Percentiles rank a stretch among this genome's conserved stretches.
These are phyloP conservation scores for Prosapia bicincta DNA, from an alignment of 2,888 invertebrate species.

Conservation along the genomic window DNA sequence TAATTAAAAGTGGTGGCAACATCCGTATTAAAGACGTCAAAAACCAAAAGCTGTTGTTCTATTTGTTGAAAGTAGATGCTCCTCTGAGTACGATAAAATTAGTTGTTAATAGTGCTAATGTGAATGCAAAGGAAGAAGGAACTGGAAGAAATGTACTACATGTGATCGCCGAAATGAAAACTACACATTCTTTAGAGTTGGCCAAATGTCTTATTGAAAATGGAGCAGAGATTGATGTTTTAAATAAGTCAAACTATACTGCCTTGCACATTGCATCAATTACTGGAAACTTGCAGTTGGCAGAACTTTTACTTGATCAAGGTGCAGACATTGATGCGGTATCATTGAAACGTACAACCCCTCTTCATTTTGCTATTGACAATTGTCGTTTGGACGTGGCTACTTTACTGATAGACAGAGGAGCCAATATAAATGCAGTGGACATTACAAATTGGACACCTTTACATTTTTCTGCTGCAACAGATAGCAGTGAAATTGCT, in stretches of 20 bases:
- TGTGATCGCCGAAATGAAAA: background rate
- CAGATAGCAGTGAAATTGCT: background rate
- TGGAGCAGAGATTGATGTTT: background rate
- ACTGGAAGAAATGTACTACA: background rate
- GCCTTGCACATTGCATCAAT: background rate
- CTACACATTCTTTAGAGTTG: background rate
- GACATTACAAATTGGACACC: background rate
- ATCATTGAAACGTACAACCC: background rate
- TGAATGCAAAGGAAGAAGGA: background rate
- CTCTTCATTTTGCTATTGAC: background rate
- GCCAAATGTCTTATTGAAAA: background rate
- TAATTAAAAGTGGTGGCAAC: background rate
- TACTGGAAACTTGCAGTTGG: background rate
- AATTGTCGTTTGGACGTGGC: background rate
- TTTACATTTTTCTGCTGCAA: background rate
- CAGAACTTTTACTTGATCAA: background rate
- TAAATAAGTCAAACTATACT: background rate
- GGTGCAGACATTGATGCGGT: background rate
- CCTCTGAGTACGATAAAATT: background rate
- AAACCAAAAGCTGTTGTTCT: background rate
- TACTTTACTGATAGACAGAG: background rate
- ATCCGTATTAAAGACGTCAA: background rate
- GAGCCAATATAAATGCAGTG: background rate
- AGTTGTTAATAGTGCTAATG: background rate
- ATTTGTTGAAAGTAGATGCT: background rate